A percentile compares a stretch with the other conserved stretches of the same genome.
Conservation (phyloP, 2,888 invertebrate species). For the Margaritifera margaritifera region DNA sequence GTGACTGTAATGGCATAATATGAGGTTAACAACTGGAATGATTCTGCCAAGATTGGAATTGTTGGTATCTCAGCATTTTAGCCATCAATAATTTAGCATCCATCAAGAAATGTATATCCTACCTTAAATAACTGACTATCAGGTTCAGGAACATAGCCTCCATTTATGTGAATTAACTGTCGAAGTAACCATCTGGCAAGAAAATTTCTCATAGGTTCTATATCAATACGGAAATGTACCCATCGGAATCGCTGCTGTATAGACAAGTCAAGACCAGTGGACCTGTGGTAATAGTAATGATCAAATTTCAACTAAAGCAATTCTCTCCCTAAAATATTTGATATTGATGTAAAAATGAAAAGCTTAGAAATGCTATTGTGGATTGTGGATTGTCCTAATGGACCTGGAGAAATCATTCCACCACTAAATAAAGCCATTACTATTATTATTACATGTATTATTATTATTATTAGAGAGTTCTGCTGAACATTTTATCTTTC, state of each 20-base stretch:
- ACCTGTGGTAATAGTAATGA: slow-evolving; percentile 43
- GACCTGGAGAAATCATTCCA: too few relatives aligned
- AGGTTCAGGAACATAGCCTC: slow-evolving; percentile 50
- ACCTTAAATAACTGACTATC: slow-evolving; percentile 53
- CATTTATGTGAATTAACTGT: slow-evolving; percentile 57
- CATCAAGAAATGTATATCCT: background rate
- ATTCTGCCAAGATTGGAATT: too few relatives aligned
- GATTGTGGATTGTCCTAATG: too few relatives aligned
- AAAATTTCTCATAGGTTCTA: slow-evolving; percentile 65
- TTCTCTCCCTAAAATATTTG: background rate
- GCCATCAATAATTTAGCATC: too few relatives aligned
- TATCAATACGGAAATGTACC: slow-evolving; percentile 69
- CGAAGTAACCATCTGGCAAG: slow-evolving; percentile 66
- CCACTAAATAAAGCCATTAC: too few relatives aligned
- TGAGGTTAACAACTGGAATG: too few relatives aligned
- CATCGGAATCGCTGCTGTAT: slow-evolving; percentile 70
- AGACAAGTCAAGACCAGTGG: slow-evolving; percentile 64
- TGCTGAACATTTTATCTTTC: too few relatives aligned
- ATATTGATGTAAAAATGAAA: background rate
- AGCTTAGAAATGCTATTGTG: too few relatives aligned
- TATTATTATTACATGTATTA: too few relatives aligned
- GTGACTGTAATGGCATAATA: background rate
- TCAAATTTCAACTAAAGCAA: background rate
- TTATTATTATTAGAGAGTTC: too few relatives aligned
- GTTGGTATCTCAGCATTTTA: too few relatives aligned